Percentiles rank a stretch among this genome's conserved stretches.
phyloP scores from a whole-genome alignment of 2,797 vertebrate species.

The Crax fasciolata region DNA sequence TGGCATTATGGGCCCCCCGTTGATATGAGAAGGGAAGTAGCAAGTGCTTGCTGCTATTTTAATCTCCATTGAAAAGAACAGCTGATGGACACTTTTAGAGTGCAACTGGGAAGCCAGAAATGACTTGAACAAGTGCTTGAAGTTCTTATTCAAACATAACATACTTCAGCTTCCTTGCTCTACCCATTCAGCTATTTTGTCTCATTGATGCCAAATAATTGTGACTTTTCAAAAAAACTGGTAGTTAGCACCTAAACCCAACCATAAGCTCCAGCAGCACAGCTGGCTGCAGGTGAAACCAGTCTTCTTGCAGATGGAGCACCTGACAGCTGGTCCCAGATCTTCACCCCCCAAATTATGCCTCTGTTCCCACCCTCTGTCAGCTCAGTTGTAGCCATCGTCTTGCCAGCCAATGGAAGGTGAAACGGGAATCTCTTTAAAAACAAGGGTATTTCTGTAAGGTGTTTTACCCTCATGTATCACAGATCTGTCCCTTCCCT shows the following conservation, averaged over 20 bases:
- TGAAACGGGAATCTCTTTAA: not conserved
- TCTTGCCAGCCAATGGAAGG: not conserved
- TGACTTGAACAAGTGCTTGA: not conserved
- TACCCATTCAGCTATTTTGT: not conserved
- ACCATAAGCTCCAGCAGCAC: accelerated
- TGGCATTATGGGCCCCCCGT: not conserved
- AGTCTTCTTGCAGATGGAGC: not conserved
- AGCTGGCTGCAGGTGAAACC: not conserved
- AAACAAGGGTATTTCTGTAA: not conserved
- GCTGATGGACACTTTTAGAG: not conserved
- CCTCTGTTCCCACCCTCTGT: not conserved
- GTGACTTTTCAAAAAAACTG: not conserved
- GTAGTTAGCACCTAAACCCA: not conserved
- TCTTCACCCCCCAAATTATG: not conserved
- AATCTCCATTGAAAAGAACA: not conserved
- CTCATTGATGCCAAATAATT: not conserved
- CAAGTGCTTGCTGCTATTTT: constrained; percentile 18
- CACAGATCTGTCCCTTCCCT: accelerated
- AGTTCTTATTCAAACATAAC: not conserved
- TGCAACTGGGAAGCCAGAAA: not conserved
- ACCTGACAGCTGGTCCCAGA: not conserved
- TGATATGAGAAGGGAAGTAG: not conserved
- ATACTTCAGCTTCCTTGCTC: not conserved
- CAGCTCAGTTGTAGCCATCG: not conserved
- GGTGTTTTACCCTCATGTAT: not conserved